Evolutionary conservation across 2,797 vertebrate species (phyloP).

Genomic region (Ptychobarbus kaznakovi): DNA sequence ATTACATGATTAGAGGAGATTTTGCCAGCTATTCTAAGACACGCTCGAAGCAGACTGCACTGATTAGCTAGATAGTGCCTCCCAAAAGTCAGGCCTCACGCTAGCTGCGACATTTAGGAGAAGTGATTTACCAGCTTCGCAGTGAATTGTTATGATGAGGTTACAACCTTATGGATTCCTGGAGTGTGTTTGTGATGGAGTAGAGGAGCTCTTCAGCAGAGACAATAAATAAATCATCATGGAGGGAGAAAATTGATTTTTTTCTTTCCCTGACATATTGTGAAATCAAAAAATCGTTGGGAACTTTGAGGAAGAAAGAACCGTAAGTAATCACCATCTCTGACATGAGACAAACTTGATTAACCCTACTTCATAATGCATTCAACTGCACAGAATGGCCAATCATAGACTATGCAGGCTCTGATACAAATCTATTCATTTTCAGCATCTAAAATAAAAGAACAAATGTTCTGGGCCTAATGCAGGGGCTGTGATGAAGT

Average conservation of each 20-base stretch:
- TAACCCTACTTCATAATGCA: conserved; percentile 38
- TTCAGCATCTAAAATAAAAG: neutral
- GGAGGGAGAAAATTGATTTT: conserved; percentile 49
- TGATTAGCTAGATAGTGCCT: conserved; percentile 50
- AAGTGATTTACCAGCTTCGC: conserved; percentile 51
- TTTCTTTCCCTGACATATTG: conserved; percentile 49
- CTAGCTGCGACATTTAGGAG: conserved; percentile 37
- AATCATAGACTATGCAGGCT: conserved; percentile 2
- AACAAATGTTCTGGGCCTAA: neutral
- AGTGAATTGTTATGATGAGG: conserved; percentile 59
- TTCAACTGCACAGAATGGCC: conserved; percentile 17
- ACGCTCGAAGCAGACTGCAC: conserved; percentile 27
- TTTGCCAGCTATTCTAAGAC: conserved; percentile 44
- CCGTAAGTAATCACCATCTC: conserved; percentile 15
- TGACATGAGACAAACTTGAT: conserved; percentile 47
- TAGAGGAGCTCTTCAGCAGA: conserved; percentile 50
- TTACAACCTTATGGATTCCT: conserved; percentile 58
- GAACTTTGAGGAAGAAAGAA: conserved; percentile 39
- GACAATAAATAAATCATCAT: conserved; percentile 65
- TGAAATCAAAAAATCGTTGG: conserved; percentile 49
- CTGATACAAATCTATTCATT: conserved; percentile 7
- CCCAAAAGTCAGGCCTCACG: conserved; percentile 28
- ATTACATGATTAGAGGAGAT: conserved; percentile 56
- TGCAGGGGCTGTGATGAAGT: neutral
- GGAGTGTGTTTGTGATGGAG: conserved; percentile 49